Base-by-base conservation (phyloP, 2,797 vertebrate genomes). In the Microctenopoma steveboyesi region DNA sequence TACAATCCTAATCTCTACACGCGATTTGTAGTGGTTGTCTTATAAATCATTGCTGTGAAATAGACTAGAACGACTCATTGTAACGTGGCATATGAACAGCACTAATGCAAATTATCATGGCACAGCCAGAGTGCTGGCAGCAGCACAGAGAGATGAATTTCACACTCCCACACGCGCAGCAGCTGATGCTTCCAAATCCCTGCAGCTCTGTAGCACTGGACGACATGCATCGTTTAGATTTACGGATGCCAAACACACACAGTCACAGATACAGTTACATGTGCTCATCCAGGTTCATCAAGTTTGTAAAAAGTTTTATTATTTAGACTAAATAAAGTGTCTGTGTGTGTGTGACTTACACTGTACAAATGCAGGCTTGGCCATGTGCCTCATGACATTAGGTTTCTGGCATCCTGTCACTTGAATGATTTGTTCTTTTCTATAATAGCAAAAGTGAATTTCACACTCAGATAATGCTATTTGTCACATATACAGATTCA, bases 1-100 rank as follows among this genome's bases (percentile, higher is more conserved):
- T 79, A 22, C 48, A 84, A 59, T 77, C 43, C 2, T 72, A 66
- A 70, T 85, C 82, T 78, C 53, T 47, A 50, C 67, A 68, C 53
- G 25, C 3, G 12, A 84, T 84, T 77, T 46, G 69, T 64, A 46
- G 33, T 28, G 22, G 27, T 67, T 82, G 64, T 75, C 56, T 71
- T 67, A 84, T 70, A 76, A 84, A 82, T 84, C 55, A 22, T 66
- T 71, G 60, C 82, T 81, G 79, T 87, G 84, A 89, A 90, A 92
- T 92, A 76, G 67, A 49, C 63, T n/a, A 67, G 33, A 89, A 89
- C 83, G 78, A 87, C 27, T 89, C 79, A 82, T 54, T 88, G 74
- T 83, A 71, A 84, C 79, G 62, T 62, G 0, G 43, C 57, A 83
- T 80, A 88, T 79, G 80, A 90, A 72, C 64, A 64, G 45, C 54